A percentile compares a stretch with the other conserved stretches of the same genome.
Conservation (phyloP, 2,888 invertebrate species). For the Aproaerema taeniolella region DNA sequence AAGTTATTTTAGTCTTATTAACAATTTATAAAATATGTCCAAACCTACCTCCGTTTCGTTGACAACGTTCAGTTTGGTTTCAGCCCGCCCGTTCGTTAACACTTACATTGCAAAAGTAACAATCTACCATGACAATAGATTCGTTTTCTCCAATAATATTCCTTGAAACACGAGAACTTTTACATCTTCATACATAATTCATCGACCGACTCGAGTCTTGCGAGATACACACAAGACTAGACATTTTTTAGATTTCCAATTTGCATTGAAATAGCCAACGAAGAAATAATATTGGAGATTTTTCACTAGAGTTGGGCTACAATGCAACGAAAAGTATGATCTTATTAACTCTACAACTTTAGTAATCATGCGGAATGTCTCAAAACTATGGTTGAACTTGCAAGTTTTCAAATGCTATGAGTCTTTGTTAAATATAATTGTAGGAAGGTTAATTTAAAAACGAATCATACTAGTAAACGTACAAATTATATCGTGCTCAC, state of each 20-base stretch:
- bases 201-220: background rate
- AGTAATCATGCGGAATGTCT: conserved; percentile 27
- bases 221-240: too few relatives aligned
- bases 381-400: background rate
- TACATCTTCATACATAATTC: background rate
- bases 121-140: conserved; percentile 78
- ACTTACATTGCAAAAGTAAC: conserved; percentile 72
- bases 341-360: conserved; percentile 20
- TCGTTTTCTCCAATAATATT: conserved; percentile 70
- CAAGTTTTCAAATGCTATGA: too few relatives aligned
- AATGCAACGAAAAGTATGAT: conserved; percentile 17
- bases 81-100: conserved; percentile 63
- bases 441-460: too few relatives aligned
- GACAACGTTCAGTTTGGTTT: conserved; percentile 56
- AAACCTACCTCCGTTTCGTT: conserved; percentile 72
- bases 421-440: too few relatives aligned
- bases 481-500: conserved; percentile 26
- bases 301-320: conserved; percentile 8
- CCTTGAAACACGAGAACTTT: conserved; percentile 29
- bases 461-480: too few relatives aligned
- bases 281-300: conserved; percentile 71
- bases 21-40: conserved; percentile 46
- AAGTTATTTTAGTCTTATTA: conserved; percentile 29
- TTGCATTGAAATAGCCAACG: too few relatives aligned
- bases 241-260: too few relatives aligned